Percentiles rank a stretch among this genome's conserved stretches.
phyloP scores from a whole-genome alignment of 2,113 vertebrate genomes.

The Talpa occidentalis region DNA sequence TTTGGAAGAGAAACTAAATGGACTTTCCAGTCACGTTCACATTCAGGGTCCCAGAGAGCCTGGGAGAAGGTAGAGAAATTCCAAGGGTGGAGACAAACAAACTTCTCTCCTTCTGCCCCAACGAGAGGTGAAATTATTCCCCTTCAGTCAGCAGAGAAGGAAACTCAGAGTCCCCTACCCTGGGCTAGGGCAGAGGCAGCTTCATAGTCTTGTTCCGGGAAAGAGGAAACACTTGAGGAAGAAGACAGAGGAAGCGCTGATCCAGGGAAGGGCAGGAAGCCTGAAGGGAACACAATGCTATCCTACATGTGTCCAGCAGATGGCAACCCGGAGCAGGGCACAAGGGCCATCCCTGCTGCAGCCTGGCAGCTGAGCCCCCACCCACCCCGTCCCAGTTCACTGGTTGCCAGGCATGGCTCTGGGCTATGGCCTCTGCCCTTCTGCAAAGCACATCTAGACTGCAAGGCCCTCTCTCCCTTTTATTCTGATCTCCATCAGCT shows the following conservation, averaged over 20 bases:
- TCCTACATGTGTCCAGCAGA: neutral
- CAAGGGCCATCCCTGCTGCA: accelerated
- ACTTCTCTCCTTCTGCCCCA: neutral
- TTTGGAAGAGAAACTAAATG: neutral
- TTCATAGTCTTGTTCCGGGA: neutral
- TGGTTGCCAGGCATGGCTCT: accelerated
- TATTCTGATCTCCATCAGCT: neutral
- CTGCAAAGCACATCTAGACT: neutral
- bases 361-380: neutral
- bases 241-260: neutral
- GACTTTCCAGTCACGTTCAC: neutral
- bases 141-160: neutral
- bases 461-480: neutral
- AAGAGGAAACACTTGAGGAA: neutral
- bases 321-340: neutral
- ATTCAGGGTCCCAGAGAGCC: neutral
- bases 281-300: neutral
- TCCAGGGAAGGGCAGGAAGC: neutral
- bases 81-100: neutral
- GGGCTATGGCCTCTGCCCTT: neutral
- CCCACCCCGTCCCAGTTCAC: too few species aligned
- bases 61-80: neutral
- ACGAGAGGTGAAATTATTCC: neutral
- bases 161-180: neutral
- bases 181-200: neutral